Evolutionary conservation across 2,888 invertebrate genomes (phyloP).

Genomic region (Oithona nana): DNA sequence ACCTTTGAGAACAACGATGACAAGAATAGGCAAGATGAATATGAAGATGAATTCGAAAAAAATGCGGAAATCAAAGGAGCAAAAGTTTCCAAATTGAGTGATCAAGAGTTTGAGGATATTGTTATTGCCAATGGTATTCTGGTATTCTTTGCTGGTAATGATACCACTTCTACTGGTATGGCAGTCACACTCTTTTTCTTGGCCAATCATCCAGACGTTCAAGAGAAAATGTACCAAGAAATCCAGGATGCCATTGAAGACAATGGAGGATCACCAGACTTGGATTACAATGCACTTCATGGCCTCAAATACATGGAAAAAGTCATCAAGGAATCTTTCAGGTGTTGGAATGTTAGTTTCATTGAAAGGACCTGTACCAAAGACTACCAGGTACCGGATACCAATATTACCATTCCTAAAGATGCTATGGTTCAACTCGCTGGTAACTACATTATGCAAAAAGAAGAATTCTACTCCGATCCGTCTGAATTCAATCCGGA

Average conservation of each 20-base stretch:
- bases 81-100: neutral
- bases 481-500: neutral
- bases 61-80: neutral
- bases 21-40: neutral
- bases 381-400: conserved; percentile 9
- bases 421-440: neutral
- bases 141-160: conserved; percentile 15
- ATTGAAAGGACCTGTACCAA: conserved; percentile 3
- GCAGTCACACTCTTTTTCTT: neutral
- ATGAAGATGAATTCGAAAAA: neutral
- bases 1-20: neutral
- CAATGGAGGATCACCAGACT: neutral
- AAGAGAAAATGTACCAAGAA: conserved; percentile 10
- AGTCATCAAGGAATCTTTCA: conserved; percentile 4
- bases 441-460: neutral
- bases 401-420: neutral
- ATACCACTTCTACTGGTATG: conserved; percentile 12
- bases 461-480: neutral
- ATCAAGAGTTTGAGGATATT: neutral
- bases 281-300: conserved; percentile 4
- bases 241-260: conserved; percentile 8
- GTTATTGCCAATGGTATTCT: conserved; percentile 5
- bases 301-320: conserved; percentile 3
- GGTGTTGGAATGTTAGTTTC: neutral
- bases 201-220: conserved; percentile 4